A percentile compares a stretch with the other conserved stretches of the same genome.
Evolutionary conservation across 2,113 vertebrate species (phyloP).

Genomic region (Pachyramphus minor): DNA sequence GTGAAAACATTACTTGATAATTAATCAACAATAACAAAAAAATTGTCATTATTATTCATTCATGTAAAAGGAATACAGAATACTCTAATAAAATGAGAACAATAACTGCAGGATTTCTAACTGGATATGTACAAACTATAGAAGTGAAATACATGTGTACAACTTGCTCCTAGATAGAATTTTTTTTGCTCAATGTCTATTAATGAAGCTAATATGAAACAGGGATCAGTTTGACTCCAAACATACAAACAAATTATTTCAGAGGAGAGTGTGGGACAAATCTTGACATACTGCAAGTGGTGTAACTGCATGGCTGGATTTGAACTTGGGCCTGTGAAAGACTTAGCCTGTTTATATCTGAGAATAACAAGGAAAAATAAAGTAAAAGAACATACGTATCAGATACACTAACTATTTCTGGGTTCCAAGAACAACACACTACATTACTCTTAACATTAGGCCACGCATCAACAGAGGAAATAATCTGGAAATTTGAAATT

Average conservation of each 20-base stretch:
- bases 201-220: not conserved
- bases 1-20: not conserved
- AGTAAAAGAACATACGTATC: not conserved
- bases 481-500: conserved; percentile 31
- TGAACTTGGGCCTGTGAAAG: not conserved
- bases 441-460: not conserved
- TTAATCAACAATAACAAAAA: not conserved
- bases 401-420: not conserved
- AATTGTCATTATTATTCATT: not conserved
- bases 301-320: not conserved
- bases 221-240: not conserved
- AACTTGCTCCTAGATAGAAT: not conserved
- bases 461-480: not conserved
- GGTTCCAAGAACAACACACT: not conserved
- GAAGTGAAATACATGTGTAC: not conserved
- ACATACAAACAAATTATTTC: not conserved
- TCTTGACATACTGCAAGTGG: not conserved
- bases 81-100: not conserved
- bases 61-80: not conserved
- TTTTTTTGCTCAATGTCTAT: not conserved
- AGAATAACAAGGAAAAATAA: not conserved
- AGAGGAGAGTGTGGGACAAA: not conserved
- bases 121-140: not conserved
- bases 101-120: not conserved
- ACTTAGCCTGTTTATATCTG: not conserved